Conservation (phyloP, 2,113 vertebrate species). For the Oreochromis aureus region DNA sequence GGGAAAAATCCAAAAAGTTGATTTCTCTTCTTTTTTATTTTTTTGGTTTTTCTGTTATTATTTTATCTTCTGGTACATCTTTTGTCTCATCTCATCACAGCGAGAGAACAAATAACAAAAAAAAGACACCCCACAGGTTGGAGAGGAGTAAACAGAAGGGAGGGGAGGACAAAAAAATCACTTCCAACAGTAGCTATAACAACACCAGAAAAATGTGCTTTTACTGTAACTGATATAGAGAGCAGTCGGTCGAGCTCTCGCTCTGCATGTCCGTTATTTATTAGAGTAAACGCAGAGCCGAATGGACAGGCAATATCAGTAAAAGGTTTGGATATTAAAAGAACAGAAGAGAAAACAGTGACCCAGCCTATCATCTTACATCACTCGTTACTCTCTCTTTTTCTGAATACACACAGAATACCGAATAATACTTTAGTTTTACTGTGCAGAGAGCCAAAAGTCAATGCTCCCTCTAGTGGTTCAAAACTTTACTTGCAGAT, state of each 20-base stretch:
- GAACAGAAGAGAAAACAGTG: background rate
- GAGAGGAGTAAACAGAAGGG: slow-evolving; percentile 26
- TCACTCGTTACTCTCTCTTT: background rate
- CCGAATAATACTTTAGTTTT: background rate
- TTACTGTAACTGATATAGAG: background rate
- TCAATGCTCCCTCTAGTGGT: slow-evolving; percentile 31
- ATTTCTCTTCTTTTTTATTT: background rate
- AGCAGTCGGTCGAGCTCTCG: background rate
- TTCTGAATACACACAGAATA: background rate
- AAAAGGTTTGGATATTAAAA: background rate
- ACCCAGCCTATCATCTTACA: background rate
- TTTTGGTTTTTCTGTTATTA: background rate
- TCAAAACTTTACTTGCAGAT: background rate
- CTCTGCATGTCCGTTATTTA: background rate
- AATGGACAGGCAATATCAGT: background rate
- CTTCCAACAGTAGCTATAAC: background rate
- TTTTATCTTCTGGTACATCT: slow-evolving; percentile 28
- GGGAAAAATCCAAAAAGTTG: background rate
- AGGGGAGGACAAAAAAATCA: slow-evolving; percentile 6
- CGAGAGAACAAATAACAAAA: slow-evolving; percentile 40
- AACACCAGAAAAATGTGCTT: background rate
- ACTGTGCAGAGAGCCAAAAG: background rate
- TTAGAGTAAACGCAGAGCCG: background rate
- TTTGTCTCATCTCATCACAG: slow-evolving; percentile 15
- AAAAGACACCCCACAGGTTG: slow-evolving; percentile 31